Conservation (phyloP, 2,797 vertebrate species). For the Sebastes minor region DNA sequence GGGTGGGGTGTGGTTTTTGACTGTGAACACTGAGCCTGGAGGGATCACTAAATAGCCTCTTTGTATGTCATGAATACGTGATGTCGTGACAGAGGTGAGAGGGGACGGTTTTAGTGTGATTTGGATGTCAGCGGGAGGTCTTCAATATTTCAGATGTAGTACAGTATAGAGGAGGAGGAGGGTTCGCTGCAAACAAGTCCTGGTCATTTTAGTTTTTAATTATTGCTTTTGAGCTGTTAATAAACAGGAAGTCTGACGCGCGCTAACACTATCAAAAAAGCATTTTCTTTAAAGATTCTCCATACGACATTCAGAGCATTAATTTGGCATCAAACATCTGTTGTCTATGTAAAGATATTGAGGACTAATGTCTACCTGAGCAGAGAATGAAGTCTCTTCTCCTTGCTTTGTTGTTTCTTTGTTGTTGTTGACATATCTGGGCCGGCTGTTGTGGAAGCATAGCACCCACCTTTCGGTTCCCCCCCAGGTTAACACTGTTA, state of each 20-base stretch:
- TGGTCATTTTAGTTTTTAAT: background rate
- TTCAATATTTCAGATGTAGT: constrained; percentile 64
- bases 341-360: no score
- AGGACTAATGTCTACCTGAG: no score
- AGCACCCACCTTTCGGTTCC: no score
- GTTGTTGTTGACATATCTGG: no score
- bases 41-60: constrained; percentile 57
- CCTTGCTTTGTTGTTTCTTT: no score
- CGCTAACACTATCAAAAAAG: no score
- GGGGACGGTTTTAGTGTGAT: constrained; percentile 41
- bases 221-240: background rate
- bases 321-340: no score
- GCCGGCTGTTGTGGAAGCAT: no score
- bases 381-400: no score
- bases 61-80: constrained; percentile 64
- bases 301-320: no score
- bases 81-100: constrained; percentile 44
- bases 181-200: background rate
- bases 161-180: background rate
- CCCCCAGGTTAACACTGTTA: no score
- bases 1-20: constrained; percentile 40
- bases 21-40: constrained; percentile 32
- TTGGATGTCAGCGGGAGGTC: constrained; percentile 43
- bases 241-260: background rate
- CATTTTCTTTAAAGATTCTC: background rate